A percentile compares a stretch with the other conserved stretches of the same genome.
phyloP scores from a whole-genome alignment of 2,797 vertebrate genomes.

The Mus spretus region DNA sequence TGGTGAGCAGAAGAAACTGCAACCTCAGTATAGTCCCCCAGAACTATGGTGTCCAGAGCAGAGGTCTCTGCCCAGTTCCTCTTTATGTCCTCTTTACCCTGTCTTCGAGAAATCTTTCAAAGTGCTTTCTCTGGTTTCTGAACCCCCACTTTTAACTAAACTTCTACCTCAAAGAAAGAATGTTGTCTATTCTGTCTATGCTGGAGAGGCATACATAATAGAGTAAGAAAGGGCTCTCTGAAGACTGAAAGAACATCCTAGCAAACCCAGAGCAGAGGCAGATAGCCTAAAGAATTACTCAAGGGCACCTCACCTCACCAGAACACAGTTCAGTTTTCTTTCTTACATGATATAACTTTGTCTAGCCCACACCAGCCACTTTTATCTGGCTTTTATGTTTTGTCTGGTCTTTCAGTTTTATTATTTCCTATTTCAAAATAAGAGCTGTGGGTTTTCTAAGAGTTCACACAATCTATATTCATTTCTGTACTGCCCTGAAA shows the following conservation, averaged over 20 bases:
- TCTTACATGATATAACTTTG: not conserved
- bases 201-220: not conserved
- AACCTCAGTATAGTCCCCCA: constrained; percentile 18
- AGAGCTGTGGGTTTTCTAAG: not conserved
- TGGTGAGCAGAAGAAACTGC: not conserved
- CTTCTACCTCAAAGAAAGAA: not conserved
- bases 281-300: not conserved
- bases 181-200: not conserved
- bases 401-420: not conserved
- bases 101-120: not conserved
- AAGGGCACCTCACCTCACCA: not conserved
- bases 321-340: constrained; percentile 30
- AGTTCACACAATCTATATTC: constrained; percentile 1
- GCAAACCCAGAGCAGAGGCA: not conserved
- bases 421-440: not conserved
- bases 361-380: not conserved
- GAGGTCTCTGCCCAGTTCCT: not conserved
- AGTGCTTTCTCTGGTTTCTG: constrained; percentile 17
- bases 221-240: not conserved
- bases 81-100: not conserved
- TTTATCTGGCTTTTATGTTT: constrained; percentile 1
- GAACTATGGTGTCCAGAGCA: not conserved
- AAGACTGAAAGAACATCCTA: not conserved
- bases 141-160: not conserved
- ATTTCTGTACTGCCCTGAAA: not conserved